Evolutionary conservation across 2,888 invertebrate genomes (phyloP), one percentile per base, ranked within the genome.

Genomic region (Idaea aversata): DNA sequence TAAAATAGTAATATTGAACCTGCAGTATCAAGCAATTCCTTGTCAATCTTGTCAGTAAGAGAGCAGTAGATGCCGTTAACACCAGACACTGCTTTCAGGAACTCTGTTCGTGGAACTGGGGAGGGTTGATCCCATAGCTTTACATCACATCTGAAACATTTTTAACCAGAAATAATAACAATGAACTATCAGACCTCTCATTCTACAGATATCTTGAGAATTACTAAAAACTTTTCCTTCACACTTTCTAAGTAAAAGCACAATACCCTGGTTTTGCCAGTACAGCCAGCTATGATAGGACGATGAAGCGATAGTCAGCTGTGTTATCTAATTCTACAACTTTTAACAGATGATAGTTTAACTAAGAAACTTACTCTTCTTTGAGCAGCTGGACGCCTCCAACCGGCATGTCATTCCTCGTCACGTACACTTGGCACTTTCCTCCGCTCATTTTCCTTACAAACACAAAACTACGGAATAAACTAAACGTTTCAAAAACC

Each of bases 1-100:
- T 47, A 7, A 47, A 6, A 7, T 10, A 47, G 47, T 47, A 47
- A 13, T 6, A 47, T 13, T 13, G 13, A 7, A 47, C 47, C 47
- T 63, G 96, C 96, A 10, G 95, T 95, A 72, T 96, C 94, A 58
- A 98, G 81, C 0, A 98, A 79, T 74, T 96, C 96, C 7, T 94
- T 91, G 80, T 98, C 97, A 77, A 99, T 96, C 87, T 95, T 96
- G 75, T 98, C 98, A 0, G 96, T 96, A 5, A 98, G 88, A 36
- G 97, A 88, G 83, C 98, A 98, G 81, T 95, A 97, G 5, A 99
- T 89, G 0, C 94, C 98, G 80, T 96, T 94, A 57, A 95, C 95
- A n/a, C 96, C 96, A 65, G 84, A 83, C 4, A 98, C 93, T 69
- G 94, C 94, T 76, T 95, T 94, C 5, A 98, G 78, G 1, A 98